phyloP scores from a whole-genome alignment of 2,888 invertebrate species.

The Ichneumoninae sp. region DNA sequence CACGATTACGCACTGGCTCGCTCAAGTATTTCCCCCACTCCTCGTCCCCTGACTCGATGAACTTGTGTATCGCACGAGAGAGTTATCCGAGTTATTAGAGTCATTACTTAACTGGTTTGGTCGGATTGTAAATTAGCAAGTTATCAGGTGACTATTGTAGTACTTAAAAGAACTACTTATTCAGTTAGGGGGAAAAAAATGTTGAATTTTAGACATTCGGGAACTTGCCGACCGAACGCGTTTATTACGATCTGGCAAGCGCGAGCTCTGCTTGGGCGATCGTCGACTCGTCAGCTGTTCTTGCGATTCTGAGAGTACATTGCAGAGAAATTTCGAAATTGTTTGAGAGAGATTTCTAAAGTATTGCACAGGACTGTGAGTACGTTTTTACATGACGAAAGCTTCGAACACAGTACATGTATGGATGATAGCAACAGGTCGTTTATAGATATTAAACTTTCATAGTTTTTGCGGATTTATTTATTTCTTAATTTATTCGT shows the following conservation, averaged over 20 bases:
- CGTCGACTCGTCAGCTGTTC: conserved; percentile 1
- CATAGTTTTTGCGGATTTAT: too few relatives aligned
- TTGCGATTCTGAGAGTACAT: background rate
- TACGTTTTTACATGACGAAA: background rate
- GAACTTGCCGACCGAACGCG: background rate
- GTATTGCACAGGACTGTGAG: background rate
- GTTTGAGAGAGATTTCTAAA: background rate
- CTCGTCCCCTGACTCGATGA: background rate
- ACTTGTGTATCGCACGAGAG: background rate
- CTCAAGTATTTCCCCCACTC: background rate
- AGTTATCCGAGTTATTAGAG: background rate
- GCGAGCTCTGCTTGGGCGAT: background rate
- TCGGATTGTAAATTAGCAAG: background rate
- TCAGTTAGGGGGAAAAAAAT: background rate
- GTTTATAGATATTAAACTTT: background rate
- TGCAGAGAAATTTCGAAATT: background rate
- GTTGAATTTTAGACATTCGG: background rate
- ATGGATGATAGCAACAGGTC: background rate
- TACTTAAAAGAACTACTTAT: background rate
- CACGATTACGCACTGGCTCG: conserved; percentile 22
- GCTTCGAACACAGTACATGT: background rate
- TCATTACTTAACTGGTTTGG: background rate
- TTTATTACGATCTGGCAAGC: background rate
- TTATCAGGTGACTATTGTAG: background rate
- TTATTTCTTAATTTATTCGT: background rate